These are phyloP conservation scores for Grapholita molesta DNA, from an alignment of 1,140 invertebrate species.

Conservation along the genomic window DNA sequence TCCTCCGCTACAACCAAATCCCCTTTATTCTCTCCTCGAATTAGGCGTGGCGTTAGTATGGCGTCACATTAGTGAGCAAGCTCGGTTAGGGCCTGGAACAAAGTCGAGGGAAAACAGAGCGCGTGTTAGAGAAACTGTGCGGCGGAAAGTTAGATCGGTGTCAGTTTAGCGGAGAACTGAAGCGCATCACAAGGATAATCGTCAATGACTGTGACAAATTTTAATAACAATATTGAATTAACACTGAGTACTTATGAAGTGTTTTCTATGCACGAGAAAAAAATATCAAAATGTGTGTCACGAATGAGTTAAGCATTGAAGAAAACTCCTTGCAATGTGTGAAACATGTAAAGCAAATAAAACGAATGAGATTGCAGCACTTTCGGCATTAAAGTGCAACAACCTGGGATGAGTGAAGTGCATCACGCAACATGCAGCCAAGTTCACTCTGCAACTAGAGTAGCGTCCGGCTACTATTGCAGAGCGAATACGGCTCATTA, in stretches of 20 bases:
- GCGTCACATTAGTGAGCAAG: conserved; percentile 79
- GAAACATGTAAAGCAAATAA: conserved; percentile 57
- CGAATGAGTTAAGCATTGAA: conserved; percentile 37
- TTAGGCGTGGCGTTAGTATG: conserved; percentile 75
- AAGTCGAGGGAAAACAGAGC: conserved; percentile 75
- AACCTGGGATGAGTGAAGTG: conserved; percentile 31
- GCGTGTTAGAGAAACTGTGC: conserved; percentile 69
- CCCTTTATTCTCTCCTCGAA: conserved; percentile 70
- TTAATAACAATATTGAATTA: not conserved
- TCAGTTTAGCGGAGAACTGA: conserved; percentile 52
- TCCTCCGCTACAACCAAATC: conserved; percentile 76
- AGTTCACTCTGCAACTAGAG: conserved; percentile 17
- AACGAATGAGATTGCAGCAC: conserved; percentile 42
- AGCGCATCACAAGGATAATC: conserved; percentile 66
- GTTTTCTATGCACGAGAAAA: conserved; percentile 17
- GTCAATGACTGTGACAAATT: conserved; percentile 24
- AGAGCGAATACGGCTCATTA: conserved; percentile 31
- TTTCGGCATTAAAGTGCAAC: conserved; percentile 29
- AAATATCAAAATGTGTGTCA: conserved; percentile 25
- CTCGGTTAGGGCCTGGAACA: conserved; percentile 79
- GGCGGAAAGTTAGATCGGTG: conserved; percentile 63
- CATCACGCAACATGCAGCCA: conserved; percentile 31
- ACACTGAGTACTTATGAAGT: conserved; percentile 15
- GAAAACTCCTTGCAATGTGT: conserved; percentile 68
- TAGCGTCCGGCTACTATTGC: not conserved